A percentile compares a stretch with the other conserved stretches of the same genome.
Conservation (phyloP, 2,113 vertebrate species). For the Xiphophorus hellerii region DNA sequence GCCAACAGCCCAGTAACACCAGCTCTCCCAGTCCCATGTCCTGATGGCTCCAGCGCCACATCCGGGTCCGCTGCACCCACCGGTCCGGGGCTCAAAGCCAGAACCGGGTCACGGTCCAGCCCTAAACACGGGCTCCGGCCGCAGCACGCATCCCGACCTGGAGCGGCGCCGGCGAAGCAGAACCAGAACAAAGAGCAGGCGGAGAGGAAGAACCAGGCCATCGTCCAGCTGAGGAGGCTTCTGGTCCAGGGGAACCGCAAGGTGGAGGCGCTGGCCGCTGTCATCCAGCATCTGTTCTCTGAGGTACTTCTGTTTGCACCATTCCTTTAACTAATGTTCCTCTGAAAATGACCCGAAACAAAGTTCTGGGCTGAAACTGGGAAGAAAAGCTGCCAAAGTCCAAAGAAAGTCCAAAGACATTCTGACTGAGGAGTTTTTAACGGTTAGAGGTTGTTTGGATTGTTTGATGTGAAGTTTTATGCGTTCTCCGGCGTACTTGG, state of each 20-base stretch:
- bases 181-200: constrained; percentile 54
- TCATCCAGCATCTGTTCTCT: constrained; percentile 71
- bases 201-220: constrained; percentile 68
- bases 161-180: constrained; percentile 17
- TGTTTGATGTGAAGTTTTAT: background rate
- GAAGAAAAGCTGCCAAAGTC: background rate
- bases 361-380: background rate
- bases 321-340: background rate
- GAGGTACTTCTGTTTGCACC: constrained; percentile 52
- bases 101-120: constrained; percentile 24
- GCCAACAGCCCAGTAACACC: constrained; percentile 13
- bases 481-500: too few relatives aligned
- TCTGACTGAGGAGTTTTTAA: background rate
- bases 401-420: background rate
- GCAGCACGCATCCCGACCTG: constrained; percentile 22
- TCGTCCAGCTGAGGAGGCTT: constrained; percentile 62
- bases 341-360: background rate
- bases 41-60: constrained; percentile 13
- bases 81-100: constrained; percentile 28
- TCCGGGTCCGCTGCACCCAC: constrained; percentile 10
- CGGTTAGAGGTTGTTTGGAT: background rate
- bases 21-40: constrained; percentile 2
- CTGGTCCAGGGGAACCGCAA: constrained; percentile 66
- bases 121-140: constrained; percentile 38
- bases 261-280: constrained; percentile 70